Conservation (phyloP, 2,797 vertebrate genomes). For the Macropus fuliginosus region DNA sequence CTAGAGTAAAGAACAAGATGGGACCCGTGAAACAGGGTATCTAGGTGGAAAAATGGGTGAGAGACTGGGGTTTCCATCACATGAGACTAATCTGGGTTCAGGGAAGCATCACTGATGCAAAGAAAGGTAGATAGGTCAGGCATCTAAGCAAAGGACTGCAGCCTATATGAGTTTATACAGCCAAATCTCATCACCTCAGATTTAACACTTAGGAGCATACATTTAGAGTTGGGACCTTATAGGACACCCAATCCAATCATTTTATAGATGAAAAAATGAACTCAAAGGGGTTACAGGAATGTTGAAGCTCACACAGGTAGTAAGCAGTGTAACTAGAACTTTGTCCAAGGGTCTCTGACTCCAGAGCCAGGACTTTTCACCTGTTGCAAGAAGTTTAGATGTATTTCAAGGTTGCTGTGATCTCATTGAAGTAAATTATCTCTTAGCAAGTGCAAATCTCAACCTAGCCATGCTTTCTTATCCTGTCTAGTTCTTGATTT, state of each 20-base stretch:
- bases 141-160: not conserved
- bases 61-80: not conserved
- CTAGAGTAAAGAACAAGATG: not conserved
- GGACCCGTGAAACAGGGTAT: not conserved
- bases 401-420: not conserved
- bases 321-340: not conserved
- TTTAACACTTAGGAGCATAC: not conserved
- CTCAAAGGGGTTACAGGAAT: not conserved
- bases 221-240: not conserved
- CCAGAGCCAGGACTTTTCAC: not conserved
- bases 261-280: not conserved
- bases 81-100: not conserved
- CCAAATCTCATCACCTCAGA: not conserved
- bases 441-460: not conserved
- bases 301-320: not conserved
- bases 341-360: not conserved
- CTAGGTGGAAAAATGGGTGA: not conserved
- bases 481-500: not conserved
- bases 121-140: not conserved
- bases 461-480: not conserved
- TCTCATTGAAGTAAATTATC: not conserved
- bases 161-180: not conserved
- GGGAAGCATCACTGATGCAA: not conserved
- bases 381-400: not conserved
- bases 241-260: not conserved